Evolutionary conservation across 23 tunicate species (phyloP).

Genomic region (Ascidia mentula): DNA sequence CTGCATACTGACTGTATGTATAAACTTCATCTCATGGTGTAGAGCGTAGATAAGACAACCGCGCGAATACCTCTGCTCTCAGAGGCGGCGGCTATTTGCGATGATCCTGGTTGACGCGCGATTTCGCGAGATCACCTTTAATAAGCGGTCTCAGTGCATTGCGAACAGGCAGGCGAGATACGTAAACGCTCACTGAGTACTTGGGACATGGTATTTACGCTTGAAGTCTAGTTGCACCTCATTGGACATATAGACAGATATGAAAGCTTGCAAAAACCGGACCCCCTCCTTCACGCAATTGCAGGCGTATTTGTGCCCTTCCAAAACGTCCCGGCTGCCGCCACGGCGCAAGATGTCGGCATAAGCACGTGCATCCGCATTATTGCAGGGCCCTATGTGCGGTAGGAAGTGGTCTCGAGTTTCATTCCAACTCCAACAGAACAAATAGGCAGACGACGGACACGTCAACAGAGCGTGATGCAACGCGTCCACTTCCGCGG

Average conservation of each 20-base stretch:
- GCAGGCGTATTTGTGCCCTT: too few species aligned
- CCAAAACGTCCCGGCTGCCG: background rate
- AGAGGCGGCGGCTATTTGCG: too few species aligned
- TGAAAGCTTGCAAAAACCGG: too few species aligned
- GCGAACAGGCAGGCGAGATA: background rate
- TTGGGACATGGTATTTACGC: background rate
- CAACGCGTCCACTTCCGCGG: conserved; percentile 12
- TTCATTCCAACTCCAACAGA: conserved; percentile 11
- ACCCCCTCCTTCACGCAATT: too few species aligned
- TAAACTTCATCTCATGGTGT: too few species aligned
- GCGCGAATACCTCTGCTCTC: too few species aligned
- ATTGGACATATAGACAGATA: too few species aligned
- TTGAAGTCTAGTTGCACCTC: background rate
- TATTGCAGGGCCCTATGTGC: background rate
- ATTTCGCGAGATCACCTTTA: background rate
- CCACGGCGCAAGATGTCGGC: conserved; percentile 8
- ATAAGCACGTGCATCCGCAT: conserved; percentile 1
- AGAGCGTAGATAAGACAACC: too few species aligned
- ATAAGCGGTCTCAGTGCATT: background rate
- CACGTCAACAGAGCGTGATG: conserved; percentile 8
- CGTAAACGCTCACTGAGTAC: too few species aligned
- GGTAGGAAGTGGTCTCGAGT: conserved; percentile 7
- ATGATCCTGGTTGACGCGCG: background rate
- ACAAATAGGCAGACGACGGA: conserved; percentile 9
- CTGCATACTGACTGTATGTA: too few species aligned